Percentiles rank a stretch among this genome's conserved stretches.
phyloP scores from a whole-genome alignment of 2,797 vertebrate species.

The Pangasius djambal region DNA sequence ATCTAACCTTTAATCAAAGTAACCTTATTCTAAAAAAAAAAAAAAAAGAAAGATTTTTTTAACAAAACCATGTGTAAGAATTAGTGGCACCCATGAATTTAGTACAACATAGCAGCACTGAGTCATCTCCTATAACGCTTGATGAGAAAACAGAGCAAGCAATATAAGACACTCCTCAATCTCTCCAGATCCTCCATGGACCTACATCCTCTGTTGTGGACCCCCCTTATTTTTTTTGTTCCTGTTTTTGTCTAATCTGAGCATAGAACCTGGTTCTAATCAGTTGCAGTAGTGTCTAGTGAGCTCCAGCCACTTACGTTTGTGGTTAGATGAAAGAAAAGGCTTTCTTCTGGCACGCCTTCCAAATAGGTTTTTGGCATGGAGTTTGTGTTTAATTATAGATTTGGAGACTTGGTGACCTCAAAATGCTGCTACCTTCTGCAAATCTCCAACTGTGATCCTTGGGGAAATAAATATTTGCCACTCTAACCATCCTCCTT shows the following conservation, averaged over 20 bases:
- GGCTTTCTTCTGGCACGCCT: conserved; percentile 1
- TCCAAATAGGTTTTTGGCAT: neutral
- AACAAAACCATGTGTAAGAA: neutral
- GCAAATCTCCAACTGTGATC: neutral
- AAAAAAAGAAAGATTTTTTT: neutral
- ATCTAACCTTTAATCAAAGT: neutral
- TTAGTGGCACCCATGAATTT: neutral
- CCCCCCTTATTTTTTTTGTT: neutral
- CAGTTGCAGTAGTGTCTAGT: conserved; percentile 5
- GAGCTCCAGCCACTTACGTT: neutral
- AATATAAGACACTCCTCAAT: neutral
- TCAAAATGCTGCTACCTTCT: conserved; percentile 19
- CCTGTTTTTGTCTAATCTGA: conserved; percentile 6
- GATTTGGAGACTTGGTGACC: conserved; percentile 4
- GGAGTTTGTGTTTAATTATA: neutral
- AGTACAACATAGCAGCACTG: neutral
- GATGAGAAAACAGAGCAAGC: neutral
- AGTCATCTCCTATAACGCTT: neutral
- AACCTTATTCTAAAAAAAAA: neutral
- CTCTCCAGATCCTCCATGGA: neutral
- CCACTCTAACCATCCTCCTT: no score
- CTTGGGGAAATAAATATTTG: conserved; percentile 6
- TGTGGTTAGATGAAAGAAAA: conserved; percentile 21
- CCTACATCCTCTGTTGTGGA: neutral
- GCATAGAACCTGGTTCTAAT: conserved; percentile 3